Evolutionary conservation across 2,888 invertebrate species (phyloP).

Genomic region (Oscheius sp.): DNA sequence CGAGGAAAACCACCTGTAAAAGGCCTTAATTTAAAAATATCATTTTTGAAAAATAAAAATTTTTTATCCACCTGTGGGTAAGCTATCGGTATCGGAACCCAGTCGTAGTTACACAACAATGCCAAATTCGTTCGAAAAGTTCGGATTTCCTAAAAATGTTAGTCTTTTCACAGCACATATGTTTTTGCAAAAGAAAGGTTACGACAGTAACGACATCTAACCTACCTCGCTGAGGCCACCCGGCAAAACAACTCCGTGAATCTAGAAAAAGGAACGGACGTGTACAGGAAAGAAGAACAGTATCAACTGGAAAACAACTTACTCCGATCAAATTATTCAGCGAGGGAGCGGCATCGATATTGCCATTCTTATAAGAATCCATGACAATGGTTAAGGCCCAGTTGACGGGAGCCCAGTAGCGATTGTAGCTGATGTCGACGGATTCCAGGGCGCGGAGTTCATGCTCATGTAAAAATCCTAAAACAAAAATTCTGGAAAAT

Average conservation of each 20-base stretch:
- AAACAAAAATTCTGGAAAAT: too few relatives aligned
- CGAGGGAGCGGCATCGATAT: slow-evolving; percentile 21
- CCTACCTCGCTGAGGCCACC: slow-evolving; percentile 26
- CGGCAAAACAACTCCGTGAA: slow-evolving; percentile 19
- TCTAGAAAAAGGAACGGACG: neutral
- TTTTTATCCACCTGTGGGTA: slow-evolving; percentile 31
- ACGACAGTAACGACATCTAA: slow-evolving; percentile 3
- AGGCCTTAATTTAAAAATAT: neutral
- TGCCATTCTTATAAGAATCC: slow-evolving; percentile 19
- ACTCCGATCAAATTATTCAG: slow-evolving; percentile 25
- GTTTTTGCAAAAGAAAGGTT: neutral
- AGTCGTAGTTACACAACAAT: slow-evolving; percentile 48
- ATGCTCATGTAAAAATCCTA: slow-evolving; percentile 60
- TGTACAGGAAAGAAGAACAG: neutral
- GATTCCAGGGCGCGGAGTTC: slow-evolving; percentile 51
- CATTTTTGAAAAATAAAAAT: neutral
- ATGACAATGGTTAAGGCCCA: slow-evolving; percentile 53
- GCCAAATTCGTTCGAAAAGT: slow-evolving; percentile 51
- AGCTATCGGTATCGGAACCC: slow-evolving; percentile 48
- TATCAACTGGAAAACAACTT: neutral
- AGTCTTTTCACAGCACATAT: neutral
- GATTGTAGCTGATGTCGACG: slow-evolving; percentile 49
- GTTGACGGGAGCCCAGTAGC: slow-evolving; percentile 68
- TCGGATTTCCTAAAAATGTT: slow-evolving; percentile 42
- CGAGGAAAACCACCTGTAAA: slow-evolving; percentile 56